A percentile compares a stretch with the other conserved stretches of the same genome.
phyloP scores from a whole-genome alignment of 2,113 vertebrate species.

The Mastomys natalensis region DNA sequence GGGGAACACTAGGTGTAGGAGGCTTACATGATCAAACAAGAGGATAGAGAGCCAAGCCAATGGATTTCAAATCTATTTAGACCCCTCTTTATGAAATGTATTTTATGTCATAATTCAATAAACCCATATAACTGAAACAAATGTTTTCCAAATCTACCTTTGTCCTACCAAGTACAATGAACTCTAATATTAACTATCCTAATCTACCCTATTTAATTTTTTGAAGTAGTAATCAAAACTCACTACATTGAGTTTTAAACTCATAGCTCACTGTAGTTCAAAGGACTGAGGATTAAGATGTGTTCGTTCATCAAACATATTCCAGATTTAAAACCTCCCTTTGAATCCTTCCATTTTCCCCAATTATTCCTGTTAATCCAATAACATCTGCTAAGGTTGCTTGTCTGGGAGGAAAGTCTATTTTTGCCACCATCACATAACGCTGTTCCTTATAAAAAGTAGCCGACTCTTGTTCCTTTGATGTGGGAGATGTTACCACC shows the following conservation, averaged over 20 bases:
- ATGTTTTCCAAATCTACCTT: constrained; percentile 40
- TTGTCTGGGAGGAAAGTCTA: constrained; percentile 5
- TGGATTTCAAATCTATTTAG: constrained; percentile 41
- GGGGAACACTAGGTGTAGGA: neutral
- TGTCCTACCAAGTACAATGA: constrained; percentile 21
- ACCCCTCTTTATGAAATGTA: constrained; percentile 17
- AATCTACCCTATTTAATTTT: constrained; percentile 23
- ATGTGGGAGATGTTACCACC: neutral
- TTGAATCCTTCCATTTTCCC: neutral
- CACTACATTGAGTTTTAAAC: constrained; percentile 49
- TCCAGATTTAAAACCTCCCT: constrained; percentile 41
- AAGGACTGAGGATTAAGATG: constrained; percentile 4
- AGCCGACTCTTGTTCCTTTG: neutral
- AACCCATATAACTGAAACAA: constrained; percentile 56
- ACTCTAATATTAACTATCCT: constrained; percentile 36
- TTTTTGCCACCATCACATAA: neutral
- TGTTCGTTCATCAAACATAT: constrained; percentile 15
- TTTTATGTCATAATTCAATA: constrained; percentile 43
- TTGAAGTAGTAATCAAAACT: neutral
- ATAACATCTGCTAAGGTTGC: neutral
- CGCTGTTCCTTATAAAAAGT: neutral
- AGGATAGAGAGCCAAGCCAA: neutral
- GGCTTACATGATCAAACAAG: constrained; percentile 46
- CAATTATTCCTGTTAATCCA: neutral
- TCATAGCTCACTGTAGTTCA: neutral